These are phyloP conservation scores for Heliangelus exortis DNA, from an alignment of 2,797 vertebrate genomes.

Conservation along the genomic window DNA sequence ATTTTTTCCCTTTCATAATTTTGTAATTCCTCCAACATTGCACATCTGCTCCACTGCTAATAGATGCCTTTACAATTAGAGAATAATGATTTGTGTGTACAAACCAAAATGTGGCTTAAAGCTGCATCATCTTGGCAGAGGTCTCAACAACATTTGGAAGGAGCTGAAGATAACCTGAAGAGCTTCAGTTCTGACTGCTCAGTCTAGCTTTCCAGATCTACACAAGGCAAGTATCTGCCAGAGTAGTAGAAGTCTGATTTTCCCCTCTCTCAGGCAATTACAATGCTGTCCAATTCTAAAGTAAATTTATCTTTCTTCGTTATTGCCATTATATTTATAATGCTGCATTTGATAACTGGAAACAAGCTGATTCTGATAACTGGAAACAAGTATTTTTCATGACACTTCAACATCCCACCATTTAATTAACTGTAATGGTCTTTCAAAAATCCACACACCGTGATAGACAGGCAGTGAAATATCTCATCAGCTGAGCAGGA, in stretches of 20 bases:
- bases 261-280: not conserved
- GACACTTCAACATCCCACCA: not conserved
- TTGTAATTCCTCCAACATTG: not conserved
- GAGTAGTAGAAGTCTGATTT: not conserved
- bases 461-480: not conserved
- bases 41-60: not conserved
- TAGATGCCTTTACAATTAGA: not conserved
- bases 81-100: not conserved
- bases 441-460: not conserved
- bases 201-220: not conserved
- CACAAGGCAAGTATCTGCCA: not conserved
- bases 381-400: not conserved
- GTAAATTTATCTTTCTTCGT: not conserved
- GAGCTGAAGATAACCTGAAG: not conserved
- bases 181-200: not conserved
- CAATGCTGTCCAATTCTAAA: not conserved
- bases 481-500: not conserved
- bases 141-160: not conserved
- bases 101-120: not conserved
- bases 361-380: not conserved
- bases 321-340: not conserved
- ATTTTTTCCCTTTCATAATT: not conserved
- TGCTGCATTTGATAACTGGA: not conserved
- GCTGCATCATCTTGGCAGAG: conserved; percentile 8
- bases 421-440: not conserved